A percentile compares a stretch with the other conserved stretches of the same genome.
phyloP scores from a whole-genome alignment of 2,113 vertebrate genomes.

The Pangasianodon hypophthalmus region DNA sequence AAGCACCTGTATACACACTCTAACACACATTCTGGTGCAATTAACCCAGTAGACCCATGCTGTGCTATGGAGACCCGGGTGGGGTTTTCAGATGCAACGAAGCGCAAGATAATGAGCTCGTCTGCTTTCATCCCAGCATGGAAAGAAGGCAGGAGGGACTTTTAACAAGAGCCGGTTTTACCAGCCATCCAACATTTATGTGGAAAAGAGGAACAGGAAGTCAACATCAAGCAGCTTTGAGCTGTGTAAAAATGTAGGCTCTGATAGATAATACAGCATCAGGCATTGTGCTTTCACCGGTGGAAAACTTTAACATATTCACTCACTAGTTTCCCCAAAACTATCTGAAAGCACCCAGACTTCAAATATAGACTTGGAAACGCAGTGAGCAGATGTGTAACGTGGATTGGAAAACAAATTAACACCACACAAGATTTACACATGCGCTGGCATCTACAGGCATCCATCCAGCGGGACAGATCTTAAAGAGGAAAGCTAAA shows the following conservation, averaged over 20 bases:
- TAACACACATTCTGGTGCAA: neutral
- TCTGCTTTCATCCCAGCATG: constrained; percentile 36
- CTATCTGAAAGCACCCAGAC: neutral
- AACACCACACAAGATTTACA: constrained; percentile 31
- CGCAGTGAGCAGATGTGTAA: constrained; percentile 11
- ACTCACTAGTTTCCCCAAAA: neutral
- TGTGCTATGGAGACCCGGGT: neutral
- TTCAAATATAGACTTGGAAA: constrained; percentile 16
- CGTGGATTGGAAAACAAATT: constrained; percentile 17
- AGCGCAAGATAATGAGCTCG: constrained; percentile 29
- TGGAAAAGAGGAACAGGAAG: constrained; percentile 21
- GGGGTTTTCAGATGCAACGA: neutral
- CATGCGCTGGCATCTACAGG: neutral
- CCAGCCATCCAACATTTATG: constrained; percentile 10
- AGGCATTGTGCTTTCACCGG: neutral
- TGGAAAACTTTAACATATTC: neutral
- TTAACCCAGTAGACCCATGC: neutral
- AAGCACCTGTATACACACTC: neutral
- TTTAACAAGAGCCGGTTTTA: constrained; percentile 36
- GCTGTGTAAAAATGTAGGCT: constrained; percentile 60
- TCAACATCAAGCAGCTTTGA: constrained; percentile 60
- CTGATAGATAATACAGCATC: constrained; percentile 55
- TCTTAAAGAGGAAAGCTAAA: constrained; percentile 53
- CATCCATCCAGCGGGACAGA: constrained; percentile 20
- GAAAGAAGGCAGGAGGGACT: constrained; percentile 27